These are phyloP conservation scores for Phyllotreta cruciferae DNA, from an alignment of 2,888 invertebrate genomes.

Conservation along the genomic window DNA sequence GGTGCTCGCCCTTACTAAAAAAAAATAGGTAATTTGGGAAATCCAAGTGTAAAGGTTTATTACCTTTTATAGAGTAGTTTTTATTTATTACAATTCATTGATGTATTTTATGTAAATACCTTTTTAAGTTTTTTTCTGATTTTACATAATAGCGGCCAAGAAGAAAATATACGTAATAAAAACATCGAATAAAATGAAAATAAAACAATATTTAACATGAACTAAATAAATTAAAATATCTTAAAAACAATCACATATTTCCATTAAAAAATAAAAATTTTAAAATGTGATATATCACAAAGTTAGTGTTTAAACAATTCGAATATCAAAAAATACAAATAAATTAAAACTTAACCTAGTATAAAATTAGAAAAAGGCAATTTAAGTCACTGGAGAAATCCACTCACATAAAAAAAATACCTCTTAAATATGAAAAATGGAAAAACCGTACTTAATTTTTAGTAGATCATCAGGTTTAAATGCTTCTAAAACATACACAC, in stretches of 20 bases:
- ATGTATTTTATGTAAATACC: too few relatives aligned
- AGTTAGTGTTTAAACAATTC: conserved; percentile 37
- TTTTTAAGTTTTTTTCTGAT: too few relatives aligned
- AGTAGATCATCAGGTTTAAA: conserved; percentile 30
- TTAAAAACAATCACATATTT: conserved; percentile 32
- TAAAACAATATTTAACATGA: conserved; percentile 13
- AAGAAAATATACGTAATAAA: conserved; percentile 6
- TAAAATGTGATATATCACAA: conserved; percentile 39
- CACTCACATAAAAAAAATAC: conserved; percentile 16
- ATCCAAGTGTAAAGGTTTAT: too few relatives aligned
- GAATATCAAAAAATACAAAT: conserved; percentile 32
- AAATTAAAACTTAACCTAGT: conserved; percentile 34
- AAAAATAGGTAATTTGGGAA: too few relatives aligned
- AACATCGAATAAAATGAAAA: conserved; percentile 9
- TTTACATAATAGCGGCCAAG: conserved; percentile 11
- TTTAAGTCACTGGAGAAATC: conserved; percentile 19
- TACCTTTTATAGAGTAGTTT: too few relatives aligned
- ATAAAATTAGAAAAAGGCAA: conserved; percentile 27
- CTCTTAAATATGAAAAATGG: conserved; percentile 13
- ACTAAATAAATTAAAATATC: conserved; percentile 17
- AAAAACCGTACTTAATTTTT: conserved; percentile 24
- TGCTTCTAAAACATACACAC: conserved; percentile 34
- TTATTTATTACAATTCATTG: too few relatives aligned
- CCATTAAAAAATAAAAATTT: conserved; percentile 33
- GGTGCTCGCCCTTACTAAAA: too few relatives aligned